Base-by-base conservation (phyloP, 2,797 vertebrate genomes). In the Enteromius viviparus region DNA sequence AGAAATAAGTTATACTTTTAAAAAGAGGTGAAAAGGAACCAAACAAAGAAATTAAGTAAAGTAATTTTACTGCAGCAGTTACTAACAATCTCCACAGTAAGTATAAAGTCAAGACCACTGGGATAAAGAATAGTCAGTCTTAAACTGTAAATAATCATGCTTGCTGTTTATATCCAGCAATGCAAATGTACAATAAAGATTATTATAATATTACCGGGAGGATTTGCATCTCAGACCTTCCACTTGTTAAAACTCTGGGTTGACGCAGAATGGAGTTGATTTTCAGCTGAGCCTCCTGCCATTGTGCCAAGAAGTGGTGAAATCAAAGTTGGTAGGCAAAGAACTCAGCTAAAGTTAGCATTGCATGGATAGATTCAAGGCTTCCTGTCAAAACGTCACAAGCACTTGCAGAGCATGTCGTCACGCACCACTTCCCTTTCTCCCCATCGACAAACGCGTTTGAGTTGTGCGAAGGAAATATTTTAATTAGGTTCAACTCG, bases 361-460 rank as follows among this genome's bases (percentile, higher is more conserved):
- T 76, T 82, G 71, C 81, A 68, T 45, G 81, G 51, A 82, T 76
- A 64, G 49, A 76, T 76, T 60, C 72, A 69, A 66, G 64, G 72
- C 62, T 82, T 40, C 49, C 89, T 91, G 91, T 89, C 91, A 90
- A 88, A 89, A 89, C 53, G 88, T 87, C 87, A 85, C 84, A 88
- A 91, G 90, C 91, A 91, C 92, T 93, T 93, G 91, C 91, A 90
- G 82, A 89, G 87, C 89, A 85, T 83, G 88, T 89, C 89, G 89
- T 93, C 92, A 93, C 91, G 92, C 92, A 89, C 85, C 85, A 90
- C 91, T 91, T 90, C 92, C 62, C 58, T 40, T 93, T 92, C 92
- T 93, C 89, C 91, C 91, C 91, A 91, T 92, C 90, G 89, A 90
- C 90, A 91, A 77, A 77, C 19, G 58, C 1, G 6, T 71, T 84